Percentiles rank a stretch among this genome's conserved stretches.
Conservation (phyloP, 2,797 vertebrate genomes). For the Valencia hispanica region DNA sequence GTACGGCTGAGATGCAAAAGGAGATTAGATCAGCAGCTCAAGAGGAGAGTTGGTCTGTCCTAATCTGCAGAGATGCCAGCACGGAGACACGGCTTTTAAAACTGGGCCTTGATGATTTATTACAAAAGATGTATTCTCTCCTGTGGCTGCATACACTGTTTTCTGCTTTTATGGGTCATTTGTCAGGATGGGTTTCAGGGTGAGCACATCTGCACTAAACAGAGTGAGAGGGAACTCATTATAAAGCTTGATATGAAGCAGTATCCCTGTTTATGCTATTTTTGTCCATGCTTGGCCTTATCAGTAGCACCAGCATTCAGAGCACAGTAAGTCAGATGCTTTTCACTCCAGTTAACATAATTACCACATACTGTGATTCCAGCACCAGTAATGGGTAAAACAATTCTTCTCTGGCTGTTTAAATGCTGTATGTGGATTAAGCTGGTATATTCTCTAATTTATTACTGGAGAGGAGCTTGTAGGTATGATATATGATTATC, state of each 20-base stretch:
- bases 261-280: neutral
- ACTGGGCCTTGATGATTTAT: slow-evolving; percentile 53
- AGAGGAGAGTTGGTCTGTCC: slow-evolving; percentile 34
- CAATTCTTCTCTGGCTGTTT: neutral
- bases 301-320: neutral
- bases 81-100: slow-evolving; percentile 39
- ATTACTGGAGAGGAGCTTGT: neutral
- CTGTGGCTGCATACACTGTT: neutral
- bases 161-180: slow-evolving; percentile 33
- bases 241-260: neutral
- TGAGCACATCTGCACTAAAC: neutral
- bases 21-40: slow-evolving; percentile 67
- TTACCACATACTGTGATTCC: neutral
- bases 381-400: neutral
- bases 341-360: neutral
- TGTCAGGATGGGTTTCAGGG: slow-evolving; percentile 26
- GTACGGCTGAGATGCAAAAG: slow-evolving; percentile 61
- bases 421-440: neutral
- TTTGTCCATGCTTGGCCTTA: slow-evolving; percentile 5
- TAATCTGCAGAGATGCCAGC: slow-evolving; percentile 49
- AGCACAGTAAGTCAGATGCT: neutral
- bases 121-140: slow-evolving; percentile 36
- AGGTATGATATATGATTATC: neutral
- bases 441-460: neutral
- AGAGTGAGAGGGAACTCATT: slow-evolving; percentile 1